Conservation (phyloP, 1,140 invertebrate genomes). For the Pseudomyrmex cubaensis region DNA sequence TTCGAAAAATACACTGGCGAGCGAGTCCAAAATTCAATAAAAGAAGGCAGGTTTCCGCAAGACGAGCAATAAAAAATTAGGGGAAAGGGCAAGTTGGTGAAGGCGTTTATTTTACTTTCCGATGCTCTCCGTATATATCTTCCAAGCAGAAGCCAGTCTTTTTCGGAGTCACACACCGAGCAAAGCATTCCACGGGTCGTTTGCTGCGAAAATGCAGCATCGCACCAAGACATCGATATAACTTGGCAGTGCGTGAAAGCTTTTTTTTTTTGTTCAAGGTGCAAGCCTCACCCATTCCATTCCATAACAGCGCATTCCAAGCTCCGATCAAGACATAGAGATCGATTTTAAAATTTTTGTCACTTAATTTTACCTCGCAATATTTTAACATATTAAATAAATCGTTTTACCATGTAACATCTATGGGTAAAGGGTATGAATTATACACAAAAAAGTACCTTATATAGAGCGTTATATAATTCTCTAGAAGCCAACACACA, state of each 20-base stretch:
- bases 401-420: no score
- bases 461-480: neutral
- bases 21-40: conserved; percentile 34
- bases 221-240: conserved; percentile 13
- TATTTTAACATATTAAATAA: no score
- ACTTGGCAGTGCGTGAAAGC: conserved; percentile 68
- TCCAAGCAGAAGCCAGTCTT: conserved; percentile 48
- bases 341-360: conserved; percentile 28
- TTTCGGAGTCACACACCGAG: conserved; percentile 59
- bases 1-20: conserved; percentile 18
- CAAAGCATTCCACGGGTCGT: conserved; percentile 60
- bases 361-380: conserved; percentile 21
- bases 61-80: conserved; percentile 22
- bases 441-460: no score
- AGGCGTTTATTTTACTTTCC: conserved; percentile 53
- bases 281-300: conserved; percentile 69
- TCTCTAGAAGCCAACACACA: neutral
- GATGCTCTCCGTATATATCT: conserved; percentile 24
- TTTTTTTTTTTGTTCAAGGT: conserved; percentile 65
- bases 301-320: conserved; percentile 72
- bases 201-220: conserved; percentile 25
- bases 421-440: no score
- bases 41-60: neutral
- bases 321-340: conserved; percentile 64
- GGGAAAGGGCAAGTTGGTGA: conserved; percentile 2